Percentiles rank a stretch among this genome's conserved stretches.
These are phyloP conservation scores for Thereva unica DNA, from an alignment of 2,888 invertebrate species.

Conservation along the genomic window DNA sequence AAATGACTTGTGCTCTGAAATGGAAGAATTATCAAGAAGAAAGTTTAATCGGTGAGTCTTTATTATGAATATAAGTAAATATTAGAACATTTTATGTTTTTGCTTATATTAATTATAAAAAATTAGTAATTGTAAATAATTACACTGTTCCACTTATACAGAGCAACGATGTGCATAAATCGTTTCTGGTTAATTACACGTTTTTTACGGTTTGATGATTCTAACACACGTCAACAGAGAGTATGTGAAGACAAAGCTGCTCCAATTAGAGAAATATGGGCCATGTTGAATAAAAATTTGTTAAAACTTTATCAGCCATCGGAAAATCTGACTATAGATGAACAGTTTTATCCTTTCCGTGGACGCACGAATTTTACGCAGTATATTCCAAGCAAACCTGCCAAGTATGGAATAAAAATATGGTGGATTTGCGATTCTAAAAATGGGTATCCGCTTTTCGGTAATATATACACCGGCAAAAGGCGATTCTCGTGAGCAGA, in stretches of 20 bases:
- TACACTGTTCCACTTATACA: no score
- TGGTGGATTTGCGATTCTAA: conserved; percentile 48
- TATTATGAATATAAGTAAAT: no score
- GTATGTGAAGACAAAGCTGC: conserved; percentile 47
- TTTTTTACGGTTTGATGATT: conserved; percentile 48
- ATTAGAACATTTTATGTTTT: no score
- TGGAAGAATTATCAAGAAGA: no score
- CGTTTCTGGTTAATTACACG: conserved; percentile 44
- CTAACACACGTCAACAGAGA: conserved; percentile 44
- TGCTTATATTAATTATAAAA: no score
- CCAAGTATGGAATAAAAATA: conserved; percentile 45
- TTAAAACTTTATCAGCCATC: conserved; percentile 45
- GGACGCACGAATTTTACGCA: conserved; percentile 47
- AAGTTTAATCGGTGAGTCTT: no score
- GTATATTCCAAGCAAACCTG: conserved; percentile 42
- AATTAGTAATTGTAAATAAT: no score
- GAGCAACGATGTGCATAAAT: conserved; percentile 43
- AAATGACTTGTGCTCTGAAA: no score
- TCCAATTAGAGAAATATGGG: conserved; percentile 44
- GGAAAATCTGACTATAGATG: conserved; percentile 47
- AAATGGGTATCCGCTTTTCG: conserved; percentile 45
- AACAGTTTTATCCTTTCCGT: conserved; percentile 47
- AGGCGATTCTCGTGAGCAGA: conserved; percentile 17
- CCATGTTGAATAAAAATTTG: conserved; percentile 49
- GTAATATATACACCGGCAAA: conserved; percentile 44